A percentile compares a stretch with the other conserved stretches of the same genome.
Conservation (phyloP, 2,113 vertebrate genomes). For the Thalassarche chlororhynchos region DNA sequence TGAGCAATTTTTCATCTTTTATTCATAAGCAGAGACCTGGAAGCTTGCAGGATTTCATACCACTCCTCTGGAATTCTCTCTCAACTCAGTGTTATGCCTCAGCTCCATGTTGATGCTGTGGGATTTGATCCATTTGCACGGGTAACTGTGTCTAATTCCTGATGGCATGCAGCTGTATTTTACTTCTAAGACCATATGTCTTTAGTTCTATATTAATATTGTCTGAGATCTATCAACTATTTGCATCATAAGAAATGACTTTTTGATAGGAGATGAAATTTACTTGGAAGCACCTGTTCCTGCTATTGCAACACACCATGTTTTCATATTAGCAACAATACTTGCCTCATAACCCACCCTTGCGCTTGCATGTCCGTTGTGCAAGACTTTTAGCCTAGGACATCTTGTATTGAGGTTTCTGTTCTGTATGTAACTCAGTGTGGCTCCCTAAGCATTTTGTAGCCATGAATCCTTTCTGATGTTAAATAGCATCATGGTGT, state of each 20-base stretch:
- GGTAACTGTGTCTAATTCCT: not conserved
- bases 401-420: not conserved
- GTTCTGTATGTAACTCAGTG: not conserved
- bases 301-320: not conserved
- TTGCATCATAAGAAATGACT: slow-evolving; percentile 19
- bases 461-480: not conserved
- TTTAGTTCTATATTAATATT: not conserved
- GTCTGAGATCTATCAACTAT: slow-evolving; percentile 19
- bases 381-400: not conserved
- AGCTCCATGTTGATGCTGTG: not conserved
- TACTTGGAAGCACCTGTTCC: slow-evolving; percentile 40
- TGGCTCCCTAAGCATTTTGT: not conserved
- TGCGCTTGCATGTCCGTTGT: not conserved
- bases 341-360: not conserved
- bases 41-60: slow-evolving; percentile 1
- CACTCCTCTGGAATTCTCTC: not conserved
- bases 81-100: not conserved
- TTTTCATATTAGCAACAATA: not conserved
- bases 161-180: not conserved
- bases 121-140: not conserved
- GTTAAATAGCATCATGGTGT: not conserved
- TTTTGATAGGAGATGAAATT: not conserved
- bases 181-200: not conserved
- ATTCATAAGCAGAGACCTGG: not conserved
- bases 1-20: not conserved